Conservation (phyloP, 2,888 invertebrate genomes). For the Gymnocheta viridis region DNA sequence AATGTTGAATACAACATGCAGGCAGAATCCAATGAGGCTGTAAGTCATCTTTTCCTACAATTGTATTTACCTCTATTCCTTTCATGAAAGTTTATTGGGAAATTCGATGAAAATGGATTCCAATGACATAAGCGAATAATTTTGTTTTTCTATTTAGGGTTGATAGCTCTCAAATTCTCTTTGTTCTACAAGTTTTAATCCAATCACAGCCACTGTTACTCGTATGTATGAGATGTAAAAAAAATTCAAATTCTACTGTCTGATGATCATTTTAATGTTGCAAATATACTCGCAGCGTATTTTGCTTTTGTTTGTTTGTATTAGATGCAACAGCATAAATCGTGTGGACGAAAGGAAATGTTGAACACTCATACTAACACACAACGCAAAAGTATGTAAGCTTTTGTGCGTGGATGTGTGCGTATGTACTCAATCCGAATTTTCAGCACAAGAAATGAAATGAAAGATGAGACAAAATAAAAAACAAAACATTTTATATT, state of each 20-base stretch:
- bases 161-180: no score
- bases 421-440: conserved; percentile 3
- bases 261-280: conserved; percentile 32
- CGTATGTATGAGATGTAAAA: background rate
- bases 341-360: conserved; percentile 17
- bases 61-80: no score
- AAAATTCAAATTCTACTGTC: conserved; percentile 36
- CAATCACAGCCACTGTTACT: background rate
- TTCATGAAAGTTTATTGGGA: no score
- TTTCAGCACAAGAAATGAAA: conserved; percentile 11
- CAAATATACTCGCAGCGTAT: conserved; percentile 9
- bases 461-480: background rate
- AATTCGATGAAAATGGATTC: no score
- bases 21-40: no score
- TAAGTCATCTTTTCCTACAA: no score
- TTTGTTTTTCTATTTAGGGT: no score
- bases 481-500: conserved; percentile 19
- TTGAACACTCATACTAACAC: conserved; percentile 15
- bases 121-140: no score
- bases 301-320: conserved; percentile 5
- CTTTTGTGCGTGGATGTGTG: background rate
- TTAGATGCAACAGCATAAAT: conserved; percentile 59
- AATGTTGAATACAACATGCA: no score
- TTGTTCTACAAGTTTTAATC: no score
- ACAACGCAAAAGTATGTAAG: background rate